Base-by-base conservation (phyloP, 2,797 vertebrate species). In the Adrianichthys oophorus region DNA sequence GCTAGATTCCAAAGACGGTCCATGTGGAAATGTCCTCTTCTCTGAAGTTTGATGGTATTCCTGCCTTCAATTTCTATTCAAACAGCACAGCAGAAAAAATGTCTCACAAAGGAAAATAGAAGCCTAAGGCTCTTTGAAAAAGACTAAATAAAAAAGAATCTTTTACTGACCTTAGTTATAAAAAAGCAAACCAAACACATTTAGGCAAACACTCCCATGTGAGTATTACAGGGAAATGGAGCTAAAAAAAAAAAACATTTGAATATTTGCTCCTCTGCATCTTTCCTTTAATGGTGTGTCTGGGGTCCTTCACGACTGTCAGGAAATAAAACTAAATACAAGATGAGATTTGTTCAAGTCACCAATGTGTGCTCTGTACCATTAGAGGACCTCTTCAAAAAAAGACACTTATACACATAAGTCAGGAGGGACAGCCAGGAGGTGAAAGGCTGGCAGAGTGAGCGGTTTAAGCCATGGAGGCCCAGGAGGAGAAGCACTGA, bases 11-110 rank as follows among this genome's bases (percentile, higher is more conserved):
- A 53, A 60, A 41, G 62, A 49, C 46, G 66, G 26, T 60, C 49
- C 52, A 40, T 2, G 15, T n/a, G 52, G 63, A 64, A 66, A 65
- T 54, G 54, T 57, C 73, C 48, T 53, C 72, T 82, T 82, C 58
- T 78, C n/a, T 7, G 15, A 41, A 29, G 55, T 62, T 85, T 55
- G 54, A 80, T 65, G 74, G 67, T 57, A 46, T 70, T 18, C 21
- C 37, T 37, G 12, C 10, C 32, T 37, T 37, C 32, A 12, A 70
- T 76, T 81, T 70, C 68, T 43, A 68, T 70, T 54, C 67, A 13
- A 52, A 7, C 52, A 48, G 50, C 50, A 47, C 53, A 62, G 59
- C 58, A 68, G 46, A 12, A 1, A 72, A 74, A 71, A 64, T 45
- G 56, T 15, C 56, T 63, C 29, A 59, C 62, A 74, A 74, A 76